phyloP scores from a whole-genome alignment of 2,888 invertebrate species.

The Vanessa cardui region DNA sequence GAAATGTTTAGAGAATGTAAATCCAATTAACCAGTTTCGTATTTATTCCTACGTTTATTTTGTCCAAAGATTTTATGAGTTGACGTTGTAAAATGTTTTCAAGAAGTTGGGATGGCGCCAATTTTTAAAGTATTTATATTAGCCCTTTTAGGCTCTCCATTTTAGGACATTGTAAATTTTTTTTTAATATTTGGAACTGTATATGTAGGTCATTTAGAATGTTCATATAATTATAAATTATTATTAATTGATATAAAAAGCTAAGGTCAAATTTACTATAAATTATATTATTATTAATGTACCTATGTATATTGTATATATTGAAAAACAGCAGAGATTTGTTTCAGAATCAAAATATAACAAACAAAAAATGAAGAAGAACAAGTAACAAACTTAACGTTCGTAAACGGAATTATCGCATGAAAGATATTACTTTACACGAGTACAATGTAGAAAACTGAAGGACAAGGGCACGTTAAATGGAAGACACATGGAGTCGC shows the following conservation, averaged over 20 bases:
- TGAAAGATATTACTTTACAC: background rate
- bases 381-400: slow-evolving; percentile 11
- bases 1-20: too few species aligned
- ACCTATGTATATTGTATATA: background rate
- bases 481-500: slow-evolving; percentile 75
- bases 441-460: slow-evolving; percentile 28
- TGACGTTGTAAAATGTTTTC: background rate
- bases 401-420: background rate
- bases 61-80: background rate
- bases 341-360: slow-evolving; percentile 29
- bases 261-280: too few species aligned
- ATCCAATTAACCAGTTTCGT: background rate
- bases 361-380: slow-evolving; percentile 18
- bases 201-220: background rate
- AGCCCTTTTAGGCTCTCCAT: background rate
- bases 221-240: too few species aligned
- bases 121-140: background rate
- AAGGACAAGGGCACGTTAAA: slow-evolving; percentile 47
- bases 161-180: background rate
- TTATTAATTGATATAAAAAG: too few species aligned
- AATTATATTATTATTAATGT: too few species aligned
- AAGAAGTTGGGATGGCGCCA: background rate
- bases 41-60: background rate
- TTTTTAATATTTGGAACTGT: background rate
- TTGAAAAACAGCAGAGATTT: slow-evolving; percentile 1